These are phyloP conservation scores for Plebejus argus DNA, from an alignment of 2,888 invertebrate genomes.

Conservation along the genomic window DNA sequence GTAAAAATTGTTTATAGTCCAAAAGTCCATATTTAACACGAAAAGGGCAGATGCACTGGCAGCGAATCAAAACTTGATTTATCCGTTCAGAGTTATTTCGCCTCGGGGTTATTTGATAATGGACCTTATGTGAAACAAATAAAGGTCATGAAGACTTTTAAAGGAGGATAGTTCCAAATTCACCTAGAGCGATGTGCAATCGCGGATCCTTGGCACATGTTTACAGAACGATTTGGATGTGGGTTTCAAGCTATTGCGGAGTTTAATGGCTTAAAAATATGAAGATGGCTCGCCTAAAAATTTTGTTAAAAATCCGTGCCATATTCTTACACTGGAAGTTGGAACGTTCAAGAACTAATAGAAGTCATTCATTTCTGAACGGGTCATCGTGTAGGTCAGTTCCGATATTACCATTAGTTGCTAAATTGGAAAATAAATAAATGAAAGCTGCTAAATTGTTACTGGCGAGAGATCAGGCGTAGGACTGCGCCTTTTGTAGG, in stretches of 20 bases:
- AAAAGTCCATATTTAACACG: constrained; percentile 25
- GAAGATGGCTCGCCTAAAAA: too few species aligned
- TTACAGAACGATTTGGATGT: background rate
- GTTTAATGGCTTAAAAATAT: background rate
- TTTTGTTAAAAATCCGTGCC: background rate
- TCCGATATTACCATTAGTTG: too few species aligned
- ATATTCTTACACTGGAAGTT: background rate
- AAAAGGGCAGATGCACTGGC: constrained; percentile 30
- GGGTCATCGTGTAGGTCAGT: too few species aligned
- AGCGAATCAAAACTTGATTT: constrained; percentile 34
- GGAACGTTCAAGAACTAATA: background rate
- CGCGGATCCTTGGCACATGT: constrained; percentile 33
- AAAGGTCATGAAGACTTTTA: background rate
- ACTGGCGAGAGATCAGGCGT: background rate
- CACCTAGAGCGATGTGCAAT: constrained; percentile 29
- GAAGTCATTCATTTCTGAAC: too few species aligned
- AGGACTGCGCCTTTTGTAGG: too few species aligned
- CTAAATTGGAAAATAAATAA: background rate
- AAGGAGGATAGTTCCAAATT: constrained; percentile 21
- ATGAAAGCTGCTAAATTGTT: background rate
- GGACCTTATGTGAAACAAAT: background rate
- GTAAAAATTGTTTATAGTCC: constrained; percentile 21
- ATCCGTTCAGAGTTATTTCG: background rate
- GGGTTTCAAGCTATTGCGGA: background rate
- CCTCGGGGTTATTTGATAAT: background rate